phyloP scores from a whole-genome alignment of 2,797 vertebrate genomes.

The Peromyscus melanophrys region DNA sequence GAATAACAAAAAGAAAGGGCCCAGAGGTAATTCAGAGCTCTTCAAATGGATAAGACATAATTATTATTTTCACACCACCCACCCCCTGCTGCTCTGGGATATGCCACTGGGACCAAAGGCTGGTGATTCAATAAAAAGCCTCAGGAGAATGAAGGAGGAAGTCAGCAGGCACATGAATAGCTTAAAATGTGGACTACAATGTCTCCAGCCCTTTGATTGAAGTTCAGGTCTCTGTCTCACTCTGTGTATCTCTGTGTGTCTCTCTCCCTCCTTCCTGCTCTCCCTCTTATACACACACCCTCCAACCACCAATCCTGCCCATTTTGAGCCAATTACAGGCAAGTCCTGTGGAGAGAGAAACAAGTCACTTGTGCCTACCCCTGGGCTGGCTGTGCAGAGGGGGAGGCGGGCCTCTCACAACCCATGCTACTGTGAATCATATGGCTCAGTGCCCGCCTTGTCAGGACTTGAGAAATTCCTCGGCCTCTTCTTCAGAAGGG shows the following conservation, averaged over 20 bases:
- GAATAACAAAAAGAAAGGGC: slow-evolving; percentile 67
- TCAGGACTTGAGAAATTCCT: slow-evolving; percentile 80
- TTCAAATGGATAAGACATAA: slow-evolving; percentile 65
- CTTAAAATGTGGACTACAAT: slow-evolving; percentile 72
- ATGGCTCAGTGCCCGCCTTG: slow-evolving; percentile 58
- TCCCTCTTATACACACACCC: neutral
- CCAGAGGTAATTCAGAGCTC: slow-evolving; percentile 58
- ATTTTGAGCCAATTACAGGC: slow-evolving; percentile 72
- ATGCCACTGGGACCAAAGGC: slow-evolving; percentile 23
- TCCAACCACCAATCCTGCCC: slow-evolving; percentile 66
- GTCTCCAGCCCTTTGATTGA: slow-evolving; percentile 68
- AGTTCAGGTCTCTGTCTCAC: neutral
- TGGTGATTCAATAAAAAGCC: slow-evolving; percentile 65
- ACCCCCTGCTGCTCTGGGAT: neutral
- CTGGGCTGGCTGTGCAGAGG: slow-evolving; percentile 58
- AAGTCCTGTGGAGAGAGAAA: slow-evolving; percentile 58
- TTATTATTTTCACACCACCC: slow-evolving; percentile 64
- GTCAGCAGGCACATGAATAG: slow-evolving; percentile 28
- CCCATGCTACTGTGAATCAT: slow-evolving; percentile 81
- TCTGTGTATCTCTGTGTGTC: neutral
- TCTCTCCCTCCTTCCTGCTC: neutral
- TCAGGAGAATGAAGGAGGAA: slow-evolving; percentile 61
- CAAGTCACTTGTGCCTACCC: slow-evolving; percentile 73
- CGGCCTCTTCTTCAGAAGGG: slow-evolving; percentile 67
- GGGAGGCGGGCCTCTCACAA: slow-evolving; percentile 67